Evolutionary conservation across 2,888 invertebrate species (phyloP).

Genomic region (Drosophila niveifrons): DNA sequence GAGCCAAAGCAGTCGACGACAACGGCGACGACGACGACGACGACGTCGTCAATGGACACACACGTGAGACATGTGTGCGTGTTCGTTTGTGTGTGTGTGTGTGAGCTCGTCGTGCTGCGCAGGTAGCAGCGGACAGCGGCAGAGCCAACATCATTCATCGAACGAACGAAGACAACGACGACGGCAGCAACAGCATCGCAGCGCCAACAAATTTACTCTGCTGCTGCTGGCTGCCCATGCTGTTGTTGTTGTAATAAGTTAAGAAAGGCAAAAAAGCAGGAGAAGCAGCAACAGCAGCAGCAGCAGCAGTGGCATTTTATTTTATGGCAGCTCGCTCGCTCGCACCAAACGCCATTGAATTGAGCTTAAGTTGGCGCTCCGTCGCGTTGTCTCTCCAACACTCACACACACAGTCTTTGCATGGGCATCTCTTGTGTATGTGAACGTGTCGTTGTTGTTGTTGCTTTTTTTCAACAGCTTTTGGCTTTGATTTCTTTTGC

Average conservation of each 20-base stretch:
- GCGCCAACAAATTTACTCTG: slow-evolving; percentile 52
- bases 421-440: slow-evolving; percentile 17
- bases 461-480: slow-evolving; percentile 55
- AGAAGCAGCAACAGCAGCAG: slow-evolving; percentile 34
- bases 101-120: slow-evolving; percentile 62
- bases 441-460: slow-evolving; percentile 25
- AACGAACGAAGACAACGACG: slow-evolving; percentile 69
- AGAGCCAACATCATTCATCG: slow-evolving; percentile 77
- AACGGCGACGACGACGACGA: slow-evolving; percentile 48
- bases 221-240: background rate
- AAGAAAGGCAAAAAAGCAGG: slow-evolving; percentile 54
- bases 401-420: slow-evolving; percentile 1
- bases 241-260: slow-evolving; percentile 68
- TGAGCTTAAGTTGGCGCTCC: slow-evolving; percentile 67
- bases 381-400: slow-evolving; percentile 53
- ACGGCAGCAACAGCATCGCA: slow-evolving; percentile 60
- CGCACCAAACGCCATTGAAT: slow-evolving; percentile 79
- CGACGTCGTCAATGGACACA: slow-evolving; percentile 77
- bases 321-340: slow-evolving; percentile 66
- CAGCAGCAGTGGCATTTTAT: slow-evolving; percentile 54
- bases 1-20: slow-evolving; percentile 72
- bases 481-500: slow-evolving; percentile 76
- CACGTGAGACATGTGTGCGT: slow-evolving; percentile 64
- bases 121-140: slow-evolving; percentile 67
- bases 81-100: slow-evolving; percentile 39